Evolutionary conservation across 1,140 invertebrate genomes (phyloP).

Genomic region (Pseudomyrmex concolor): DNA sequence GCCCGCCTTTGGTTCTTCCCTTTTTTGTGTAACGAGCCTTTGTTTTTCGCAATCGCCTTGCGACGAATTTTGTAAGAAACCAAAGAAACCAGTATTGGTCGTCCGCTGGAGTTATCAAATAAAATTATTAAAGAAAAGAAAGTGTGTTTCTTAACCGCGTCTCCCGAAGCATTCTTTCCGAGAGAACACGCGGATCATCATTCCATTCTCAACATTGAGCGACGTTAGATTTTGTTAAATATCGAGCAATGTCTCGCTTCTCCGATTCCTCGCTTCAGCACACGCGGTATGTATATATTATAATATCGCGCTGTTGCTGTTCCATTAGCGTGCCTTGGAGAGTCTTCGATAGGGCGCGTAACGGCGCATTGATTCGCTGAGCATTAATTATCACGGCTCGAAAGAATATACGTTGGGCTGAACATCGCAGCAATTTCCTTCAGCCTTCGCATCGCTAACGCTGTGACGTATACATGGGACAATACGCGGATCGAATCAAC

Average conservation of each 20-base stretch:
- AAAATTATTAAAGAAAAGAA: no score
- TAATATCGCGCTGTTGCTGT: constrained; percentile 20
- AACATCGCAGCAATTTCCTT: constrained; percentile 62
- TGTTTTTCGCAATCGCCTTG: no score
- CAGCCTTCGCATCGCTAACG: constrained; percentile 28
- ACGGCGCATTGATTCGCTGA: constrained; percentile 26
- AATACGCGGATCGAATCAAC: constrained; percentile 50
- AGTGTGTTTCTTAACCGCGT: no score
- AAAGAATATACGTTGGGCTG: constrained; percentile 8
- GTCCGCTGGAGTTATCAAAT: no score
- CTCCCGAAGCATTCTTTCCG: no score
- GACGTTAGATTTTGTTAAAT: neutral
- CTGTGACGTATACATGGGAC: constrained; percentile 27
- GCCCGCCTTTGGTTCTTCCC: no score
- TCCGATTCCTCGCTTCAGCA: neutral
- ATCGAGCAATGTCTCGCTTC: constrained; percentile 1
- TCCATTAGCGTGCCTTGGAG: constrained; percentile 39
- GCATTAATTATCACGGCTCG: constrained; percentile 38
- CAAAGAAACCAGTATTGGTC: no score
- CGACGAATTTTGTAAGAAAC: no score
- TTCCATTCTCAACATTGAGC: no score
- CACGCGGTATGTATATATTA: constrained; percentile 8
- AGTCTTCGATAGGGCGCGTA: constrained; percentile 29
- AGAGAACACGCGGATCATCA: no score
- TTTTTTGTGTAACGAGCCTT: no score